These are phyloP conservation scores for Agriopis leucophaearia DNA, from an alignment of 2,888 invertebrate species.

Conservation along the genomic window DNA sequence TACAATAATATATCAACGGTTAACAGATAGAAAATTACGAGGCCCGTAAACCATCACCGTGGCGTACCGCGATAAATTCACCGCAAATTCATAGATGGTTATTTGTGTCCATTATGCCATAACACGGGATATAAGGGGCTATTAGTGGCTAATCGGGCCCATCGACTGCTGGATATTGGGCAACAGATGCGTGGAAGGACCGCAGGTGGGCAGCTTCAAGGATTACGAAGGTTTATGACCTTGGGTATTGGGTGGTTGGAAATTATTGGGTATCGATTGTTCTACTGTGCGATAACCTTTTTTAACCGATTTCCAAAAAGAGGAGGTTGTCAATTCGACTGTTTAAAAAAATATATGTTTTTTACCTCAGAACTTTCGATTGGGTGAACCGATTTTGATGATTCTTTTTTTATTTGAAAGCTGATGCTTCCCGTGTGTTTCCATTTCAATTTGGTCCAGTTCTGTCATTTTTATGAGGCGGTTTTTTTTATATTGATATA, in stretches of 20 bases:
- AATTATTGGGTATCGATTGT: constrained; percentile 15
- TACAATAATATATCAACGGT: background rate
- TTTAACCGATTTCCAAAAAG: too few relatives aligned
- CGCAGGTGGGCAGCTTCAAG: constrained; percentile 44
- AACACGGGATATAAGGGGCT: constrained; percentile 52
- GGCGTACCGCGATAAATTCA: constrained; percentile 51
- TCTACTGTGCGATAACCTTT: background rate
- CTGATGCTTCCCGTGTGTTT: too few relatives aligned
- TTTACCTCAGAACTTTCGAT: too few relatives aligned
- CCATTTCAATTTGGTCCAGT: too few relatives aligned
- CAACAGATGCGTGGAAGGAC: constrained; percentile 49
- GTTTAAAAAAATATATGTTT: too few relatives aligned
- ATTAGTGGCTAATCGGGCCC: constrained; percentile 66
- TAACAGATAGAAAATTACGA: constrained; percentile 33
- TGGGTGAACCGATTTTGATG: too few relatives aligned
- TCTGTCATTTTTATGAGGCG: too few relatives aligned
- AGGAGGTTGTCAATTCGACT: too few relatives aligned
- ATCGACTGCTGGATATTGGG: constrained; percentile 47
- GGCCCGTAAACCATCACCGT: constrained; percentile 30
- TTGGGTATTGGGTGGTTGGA: constrained; percentile 12
- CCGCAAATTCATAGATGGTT: constrained; percentile 60
- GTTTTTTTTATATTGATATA: too few relatives aligned
- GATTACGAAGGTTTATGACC: constrained; percentile 35
- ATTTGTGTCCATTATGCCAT: constrained; percentile 59
- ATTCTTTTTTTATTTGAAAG: too few relatives aligned